These are phyloP conservation scores for Telmatochromis sp. DNA, from an alignment of 2,113 vertebrate species.

Conservation along the genomic window DNA sequence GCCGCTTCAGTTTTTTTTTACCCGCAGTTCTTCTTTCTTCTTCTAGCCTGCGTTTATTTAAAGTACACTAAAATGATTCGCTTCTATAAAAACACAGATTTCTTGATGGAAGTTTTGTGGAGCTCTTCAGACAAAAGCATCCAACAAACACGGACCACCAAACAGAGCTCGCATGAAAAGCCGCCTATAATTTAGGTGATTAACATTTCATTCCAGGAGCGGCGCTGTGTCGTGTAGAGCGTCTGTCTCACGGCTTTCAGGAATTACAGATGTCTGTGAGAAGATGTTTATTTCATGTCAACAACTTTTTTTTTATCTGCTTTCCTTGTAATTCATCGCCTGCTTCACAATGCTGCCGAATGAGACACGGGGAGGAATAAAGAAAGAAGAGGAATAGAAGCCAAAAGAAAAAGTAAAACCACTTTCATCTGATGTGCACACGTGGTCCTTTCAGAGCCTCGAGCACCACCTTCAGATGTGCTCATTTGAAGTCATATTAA, in stretches of 20 bases:
- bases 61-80: background rate
- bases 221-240: background rate
- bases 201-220: background rate
- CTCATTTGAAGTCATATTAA: background rate
- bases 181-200: background rate
- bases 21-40: background rate
- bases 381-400: background rate
- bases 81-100: background rate
- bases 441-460: background rate
- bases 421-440: background rate
- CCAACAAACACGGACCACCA: background rate
- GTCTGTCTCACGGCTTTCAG: background rate
- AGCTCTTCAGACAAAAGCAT: background rate
- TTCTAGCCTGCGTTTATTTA: background rate
- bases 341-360: background rate
- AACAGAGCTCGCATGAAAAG: accelerated
- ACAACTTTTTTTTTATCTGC: background rate
- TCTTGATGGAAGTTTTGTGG: background rate
- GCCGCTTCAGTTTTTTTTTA: background rate
- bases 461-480: background rate
- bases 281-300: slow-evolving; percentile 3
- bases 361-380: background rate
- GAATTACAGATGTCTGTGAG: background rate
- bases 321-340: background rate
- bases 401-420: background rate